Base-by-base conservation (phyloP, 2,888 invertebrate genomes). In the Platycheirus albimanus region DNA sequence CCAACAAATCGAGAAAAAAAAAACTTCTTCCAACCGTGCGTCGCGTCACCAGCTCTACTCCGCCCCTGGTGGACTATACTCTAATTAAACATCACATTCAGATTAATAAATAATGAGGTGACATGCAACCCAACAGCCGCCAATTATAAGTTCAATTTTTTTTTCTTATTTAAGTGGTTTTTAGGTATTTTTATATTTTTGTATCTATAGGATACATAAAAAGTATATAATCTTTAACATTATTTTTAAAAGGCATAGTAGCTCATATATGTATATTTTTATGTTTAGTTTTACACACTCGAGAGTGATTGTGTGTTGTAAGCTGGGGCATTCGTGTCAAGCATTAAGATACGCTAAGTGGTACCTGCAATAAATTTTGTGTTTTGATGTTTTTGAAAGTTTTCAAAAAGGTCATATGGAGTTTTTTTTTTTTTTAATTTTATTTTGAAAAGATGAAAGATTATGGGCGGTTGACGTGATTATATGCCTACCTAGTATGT, bases 71-170 rank as follows among this genome's bases (percentile, higher is more conserved):
- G 49, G 24, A n/a, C 38, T 15, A 28, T 51, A 69, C 58, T 66
- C 20, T 45, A 51, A 69, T 58, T 76, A 71, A 66, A 66, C 54
- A 45, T 52, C 56, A 33, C 64, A 66, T 45, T 61, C 52, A 49
- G 47, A 81, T 81, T 76, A 81, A 76, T 81, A 81, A 70, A 61
- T 66, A 76, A 81, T 52, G 64, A 81, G 70, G 70, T 70, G 80
- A 70, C 76, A 70, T 76, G 66, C 80, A 76, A 66, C 67, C 61
- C 45, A 61, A 61, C 66, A 47, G 61, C 64, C 66, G 47, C 30
- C 70, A 81, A 76, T 81, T 75, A 79, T 17, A 79, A 67, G 67
- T 64, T 79, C 11, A 61, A 54, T 47, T 56, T 61, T 58, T 49
- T 13, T 6, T 13, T 49, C 30, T 33, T 30, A 49, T 64, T 74